These are phyloP conservation scores for Acanthosoma haemorrhoidale DNA, from an alignment of 2,888 invertebrate species.

Conservation along the genomic window DNA sequence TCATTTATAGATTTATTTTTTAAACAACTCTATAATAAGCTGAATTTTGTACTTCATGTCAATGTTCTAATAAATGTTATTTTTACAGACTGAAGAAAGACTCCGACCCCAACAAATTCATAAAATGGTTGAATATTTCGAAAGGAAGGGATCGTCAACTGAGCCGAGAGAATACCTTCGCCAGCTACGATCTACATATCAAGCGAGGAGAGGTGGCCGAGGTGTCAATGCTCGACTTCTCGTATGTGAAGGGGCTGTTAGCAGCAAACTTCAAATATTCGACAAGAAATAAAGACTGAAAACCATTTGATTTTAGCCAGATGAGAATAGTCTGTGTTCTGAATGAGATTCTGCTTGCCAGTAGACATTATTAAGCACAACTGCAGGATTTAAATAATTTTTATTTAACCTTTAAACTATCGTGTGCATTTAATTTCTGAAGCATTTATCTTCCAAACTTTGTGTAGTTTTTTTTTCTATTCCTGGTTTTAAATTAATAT, in stretches of 20 bases:
- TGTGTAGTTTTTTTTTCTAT: background rate
- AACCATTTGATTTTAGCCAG: background rate
- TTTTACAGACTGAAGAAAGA: constrained; percentile 16
- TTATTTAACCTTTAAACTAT: background rate
- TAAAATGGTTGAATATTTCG: constrained; percentile 83
- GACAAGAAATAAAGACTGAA: constrained; percentile 57
- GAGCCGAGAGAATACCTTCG: constrained; percentile 34
- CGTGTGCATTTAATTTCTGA: background rate
- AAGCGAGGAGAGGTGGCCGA: constrained; percentile 32
- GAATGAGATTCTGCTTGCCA: background rate
- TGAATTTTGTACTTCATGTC: too few species aligned
- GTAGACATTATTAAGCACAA: background rate
- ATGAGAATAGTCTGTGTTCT: background rate
- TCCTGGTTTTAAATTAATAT: background rate
- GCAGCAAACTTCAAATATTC: constrained; percentile 77
- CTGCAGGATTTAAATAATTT: background rate
- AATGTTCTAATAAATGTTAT: background rate
- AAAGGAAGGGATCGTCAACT: constrained; percentile 55
- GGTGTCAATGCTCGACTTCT: constrained; percentile 51
- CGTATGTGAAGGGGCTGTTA: constrained; percentile 80
- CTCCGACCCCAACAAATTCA: constrained; percentile 64
- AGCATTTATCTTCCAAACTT: background rate
- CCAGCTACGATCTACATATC: constrained; percentile 34
- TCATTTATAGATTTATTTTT: too few species aligned
- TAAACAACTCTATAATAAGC: too few species aligned